Evolutionary conservation across 2,888 invertebrate genomes (phyloP).

Genomic region (Euplagia quadripunctaria): DNA sequence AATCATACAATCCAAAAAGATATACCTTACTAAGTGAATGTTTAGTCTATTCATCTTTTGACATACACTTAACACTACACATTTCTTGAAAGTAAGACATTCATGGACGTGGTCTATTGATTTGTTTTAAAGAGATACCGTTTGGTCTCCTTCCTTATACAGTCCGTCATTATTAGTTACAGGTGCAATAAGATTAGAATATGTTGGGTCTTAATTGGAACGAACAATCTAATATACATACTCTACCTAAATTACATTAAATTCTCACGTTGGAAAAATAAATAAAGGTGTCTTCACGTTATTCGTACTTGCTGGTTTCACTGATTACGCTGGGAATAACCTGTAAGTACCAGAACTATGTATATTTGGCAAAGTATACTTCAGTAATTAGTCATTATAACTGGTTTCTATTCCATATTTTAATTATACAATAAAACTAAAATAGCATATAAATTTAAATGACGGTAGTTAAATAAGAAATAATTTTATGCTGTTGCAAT

Average conservation of each 20-base stretch:
- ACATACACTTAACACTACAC: background rate
- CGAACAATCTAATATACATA: background rate
- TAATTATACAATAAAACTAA: too few relatives aligned
- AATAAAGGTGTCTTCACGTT: background rate
- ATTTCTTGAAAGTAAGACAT: too few relatives aligned
- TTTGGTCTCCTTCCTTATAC: background rate
- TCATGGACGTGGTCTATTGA: background rate
- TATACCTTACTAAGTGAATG: background rate
- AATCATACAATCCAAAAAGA: background rate
- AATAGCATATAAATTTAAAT: background rate
- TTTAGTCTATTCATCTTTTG: background rate
- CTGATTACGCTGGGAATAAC: too few relatives aligned
- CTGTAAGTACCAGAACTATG: background rate
- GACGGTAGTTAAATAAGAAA: background rate
- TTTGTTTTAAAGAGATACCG: background rate
- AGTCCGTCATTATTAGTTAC: background rate
- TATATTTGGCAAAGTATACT: background rate
- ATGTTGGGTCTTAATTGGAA: background rate
- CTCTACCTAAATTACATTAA: background rate
- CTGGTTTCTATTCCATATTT: background rate
- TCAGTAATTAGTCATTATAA: background rate
- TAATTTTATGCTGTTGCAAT: background rate
- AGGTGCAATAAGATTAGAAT: background rate
- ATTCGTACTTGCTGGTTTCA: too few relatives aligned
- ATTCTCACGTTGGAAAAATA: background rate